Percentiles rank a stretch among this genome's conserved stretches.
Conservation (phyloP, 2,888 invertebrate species). For the Tetramorium bicarinatum region DNA sequence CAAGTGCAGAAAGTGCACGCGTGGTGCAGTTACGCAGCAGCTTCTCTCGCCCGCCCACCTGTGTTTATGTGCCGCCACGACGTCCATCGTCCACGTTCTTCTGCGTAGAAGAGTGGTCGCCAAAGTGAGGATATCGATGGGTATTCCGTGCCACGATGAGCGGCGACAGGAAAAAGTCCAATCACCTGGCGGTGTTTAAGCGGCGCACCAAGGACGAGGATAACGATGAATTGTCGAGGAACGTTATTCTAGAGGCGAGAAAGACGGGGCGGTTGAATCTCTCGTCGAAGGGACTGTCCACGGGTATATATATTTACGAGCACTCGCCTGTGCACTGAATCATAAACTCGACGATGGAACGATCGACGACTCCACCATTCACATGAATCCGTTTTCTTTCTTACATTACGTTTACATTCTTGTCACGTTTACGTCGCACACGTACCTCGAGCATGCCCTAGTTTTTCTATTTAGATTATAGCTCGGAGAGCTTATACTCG, state of each 20-base stretch:
- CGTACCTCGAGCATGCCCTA: constrained; percentile 54
- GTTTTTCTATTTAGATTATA: constrained; percentile 16
- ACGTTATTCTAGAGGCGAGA: constrained; percentile 92
- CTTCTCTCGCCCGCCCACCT: background rate
- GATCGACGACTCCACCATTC: background rate
- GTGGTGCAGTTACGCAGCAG: background rate
- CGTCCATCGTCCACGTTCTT: background rate
- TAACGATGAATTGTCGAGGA: constrained; percentile 90
- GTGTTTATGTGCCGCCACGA: background rate
- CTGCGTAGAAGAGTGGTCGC: background rate
- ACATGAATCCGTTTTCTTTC: background rate
- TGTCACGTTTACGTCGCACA: background rate
- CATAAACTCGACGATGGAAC: background rate
- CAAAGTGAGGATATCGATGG: background rate
- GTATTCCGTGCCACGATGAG: constrained; percentile 50
- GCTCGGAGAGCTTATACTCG: background rate
- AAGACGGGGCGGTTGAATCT: constrained; percentile 94
- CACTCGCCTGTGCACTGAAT: constrained; percentile 1
- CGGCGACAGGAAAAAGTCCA: constrained; percentile 70
- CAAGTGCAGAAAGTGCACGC: background rate
- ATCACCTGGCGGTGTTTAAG: constrained; percentile 89
- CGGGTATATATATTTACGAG: constrained; percentile 88
- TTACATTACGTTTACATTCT: constrained; percentile 5
- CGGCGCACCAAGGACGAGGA: constrained; percentile 91
- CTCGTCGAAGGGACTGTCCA: constrained; percentile 91